phyloP scores from a whole-genome alignment of 2,797 vertebrate genomes.

The Danio choprae region DNA sequence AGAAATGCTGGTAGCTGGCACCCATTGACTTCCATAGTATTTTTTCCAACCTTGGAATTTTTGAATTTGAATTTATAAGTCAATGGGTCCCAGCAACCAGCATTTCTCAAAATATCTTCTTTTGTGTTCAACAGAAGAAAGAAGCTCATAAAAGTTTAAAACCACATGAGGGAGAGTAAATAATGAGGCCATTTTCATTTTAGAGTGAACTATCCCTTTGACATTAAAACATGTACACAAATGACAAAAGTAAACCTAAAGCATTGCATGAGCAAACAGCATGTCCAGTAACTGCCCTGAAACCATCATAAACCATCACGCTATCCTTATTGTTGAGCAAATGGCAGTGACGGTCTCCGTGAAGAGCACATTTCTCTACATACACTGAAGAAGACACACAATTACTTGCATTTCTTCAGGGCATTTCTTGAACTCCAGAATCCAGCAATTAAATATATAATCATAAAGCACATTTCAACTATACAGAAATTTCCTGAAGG shows the following conservation, averaged over 20 bases:
- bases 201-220: no score
- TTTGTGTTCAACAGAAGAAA: no score
- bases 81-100: no score
- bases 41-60: no score
- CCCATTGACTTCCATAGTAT: no score
- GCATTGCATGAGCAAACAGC: neutral
- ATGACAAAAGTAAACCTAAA: neutral
- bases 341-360: conserved; percentile 1
- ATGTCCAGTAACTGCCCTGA: neutral
- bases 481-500: neutral
- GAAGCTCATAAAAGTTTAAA: no score
- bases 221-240: conserved; percentile 4
- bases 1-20: no score
- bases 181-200: no score
- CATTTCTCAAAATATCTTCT: no score
- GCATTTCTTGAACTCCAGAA: neutral
- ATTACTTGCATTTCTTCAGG: conserved; percentile 1
- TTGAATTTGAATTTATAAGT: no score
- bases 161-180: no score
- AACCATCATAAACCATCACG: conserved; percentile 20
- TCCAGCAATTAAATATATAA: conserved; percentile 4
- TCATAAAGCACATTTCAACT: neutral
- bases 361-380: conserved; percentile 30
- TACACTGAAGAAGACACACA: conserved; percentile 8
- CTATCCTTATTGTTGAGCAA: neutral